Percentiles rank a stretch among this genome's conserved stretches.
phyloP scores from a whole-genome alignment of 2,797 vertebrate species.

The Craterocephalus amniculus region DNA sequence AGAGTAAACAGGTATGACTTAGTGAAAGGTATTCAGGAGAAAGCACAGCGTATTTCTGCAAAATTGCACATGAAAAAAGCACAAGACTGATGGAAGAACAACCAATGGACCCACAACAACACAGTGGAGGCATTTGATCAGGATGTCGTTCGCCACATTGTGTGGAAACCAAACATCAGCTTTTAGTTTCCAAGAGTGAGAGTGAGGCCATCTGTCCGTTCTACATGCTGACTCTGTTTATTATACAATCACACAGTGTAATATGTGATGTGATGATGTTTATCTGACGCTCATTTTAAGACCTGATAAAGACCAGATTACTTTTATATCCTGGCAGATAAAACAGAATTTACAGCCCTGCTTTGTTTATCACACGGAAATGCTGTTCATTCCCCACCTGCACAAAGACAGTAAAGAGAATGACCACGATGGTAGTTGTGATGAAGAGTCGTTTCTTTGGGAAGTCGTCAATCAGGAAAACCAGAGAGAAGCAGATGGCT shows the following conservation, averaged over 20 bases:
- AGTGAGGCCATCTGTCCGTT: no score
- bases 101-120: no score
- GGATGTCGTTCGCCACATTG: no score
- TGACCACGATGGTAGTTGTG: constrained; percentile 91
- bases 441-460: constrained; percentile 87
- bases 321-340: no score
- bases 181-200: no score
- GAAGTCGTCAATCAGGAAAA: constrained; percentile 88
- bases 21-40: background rate
- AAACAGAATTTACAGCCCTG: background rate
- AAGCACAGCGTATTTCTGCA: background rate
- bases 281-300: background rate
- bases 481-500: constrained; percentile 93
- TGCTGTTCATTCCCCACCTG: constrained; percentile 51
- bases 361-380: background rate
- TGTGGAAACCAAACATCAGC: background rate
- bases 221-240: no score
- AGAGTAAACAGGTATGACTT: background rate
- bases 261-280: background rate
- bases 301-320: no score
- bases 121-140: background rate
- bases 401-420: constrained; percentile 91
- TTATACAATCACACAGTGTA: background rate
- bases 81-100: background rate
- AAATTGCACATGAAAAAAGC: background rate